A percentile compares a stretch with the other conserved stretches of the same genome.
Evolutionary conservation across 2,797 vertebrate species (phyloP).

Genomic region (Acipenser transmontanus): DNA sequence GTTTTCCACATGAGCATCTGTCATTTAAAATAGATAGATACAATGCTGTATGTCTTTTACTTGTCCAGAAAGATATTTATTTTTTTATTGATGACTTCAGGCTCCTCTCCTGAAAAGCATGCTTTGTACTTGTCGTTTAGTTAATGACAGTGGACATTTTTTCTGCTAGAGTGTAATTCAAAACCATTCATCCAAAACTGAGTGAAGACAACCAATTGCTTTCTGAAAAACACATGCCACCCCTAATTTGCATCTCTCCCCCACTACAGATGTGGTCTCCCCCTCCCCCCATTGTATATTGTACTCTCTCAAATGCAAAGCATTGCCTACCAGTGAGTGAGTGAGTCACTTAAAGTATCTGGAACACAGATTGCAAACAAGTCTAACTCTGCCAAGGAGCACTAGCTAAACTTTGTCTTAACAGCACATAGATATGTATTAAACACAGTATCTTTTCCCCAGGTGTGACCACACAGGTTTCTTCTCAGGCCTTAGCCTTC

Average conservation of each 20-base stretch:
- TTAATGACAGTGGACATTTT: background rate
- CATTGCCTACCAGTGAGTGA: too few species aligned
- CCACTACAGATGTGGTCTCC: too few species aligned
- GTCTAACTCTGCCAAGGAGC: too few species aligned
- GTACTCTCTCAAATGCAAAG: too few species aligned
- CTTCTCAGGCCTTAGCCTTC: too few species aligned
- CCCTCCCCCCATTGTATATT: too few species aligned
- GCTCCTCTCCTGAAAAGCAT: background rate
- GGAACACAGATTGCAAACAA: too few species aligned
- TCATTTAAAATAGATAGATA: background rate
- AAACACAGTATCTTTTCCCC: too few species aligned
- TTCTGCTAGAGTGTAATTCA: background rate
- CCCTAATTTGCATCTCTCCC: background rate
- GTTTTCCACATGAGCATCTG: background rate
- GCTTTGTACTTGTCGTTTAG: background rate
- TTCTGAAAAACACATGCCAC: conserved; percentile 2
- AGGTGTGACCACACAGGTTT: too few species aligned
- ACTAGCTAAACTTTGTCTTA: too few species aligned
- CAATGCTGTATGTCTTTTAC: background rate
- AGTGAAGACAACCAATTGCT: background rate
- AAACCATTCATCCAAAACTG: conserved; percentile 4
- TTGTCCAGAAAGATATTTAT: background rate
- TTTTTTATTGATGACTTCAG: background rate
- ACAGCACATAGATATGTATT: too few species aligned
- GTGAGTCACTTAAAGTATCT: too few species aligned